Conservation (phyloP, 2,888 invertebrate genomes). For the Trileptium ribeirensis region DNA sequence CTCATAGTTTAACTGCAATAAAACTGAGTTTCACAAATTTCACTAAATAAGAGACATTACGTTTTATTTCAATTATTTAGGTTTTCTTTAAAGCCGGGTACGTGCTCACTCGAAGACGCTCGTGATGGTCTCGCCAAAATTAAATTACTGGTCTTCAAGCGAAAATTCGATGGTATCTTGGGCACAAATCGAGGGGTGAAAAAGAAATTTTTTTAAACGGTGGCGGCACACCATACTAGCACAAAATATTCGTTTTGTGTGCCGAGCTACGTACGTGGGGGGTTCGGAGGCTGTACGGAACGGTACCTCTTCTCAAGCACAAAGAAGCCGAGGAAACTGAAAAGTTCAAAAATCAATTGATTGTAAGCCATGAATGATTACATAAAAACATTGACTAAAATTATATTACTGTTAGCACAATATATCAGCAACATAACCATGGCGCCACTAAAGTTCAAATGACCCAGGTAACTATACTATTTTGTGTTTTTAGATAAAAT, state of each 20-base stretch:
- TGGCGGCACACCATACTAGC: conserved; percentile 95
- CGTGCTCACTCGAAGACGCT: conserved; percentile 99
- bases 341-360: conserved; percentile 56
- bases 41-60: not conserved
- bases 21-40: not conserved
- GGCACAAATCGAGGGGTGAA: conserved; percentile 5
- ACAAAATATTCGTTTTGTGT: conserved; percentile 97
- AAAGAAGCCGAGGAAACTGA: conserved; percentile 97
- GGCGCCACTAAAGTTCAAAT: too few relatives aligned
- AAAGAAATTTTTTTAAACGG: conserved; percentile 30
- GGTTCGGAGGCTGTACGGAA: conserved; percentile 99
- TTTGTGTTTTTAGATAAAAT: too few relatives aligned
- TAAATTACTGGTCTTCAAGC: conserved; percentile 17
- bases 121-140: conserved; percentile 81
- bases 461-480: too few relatives aligned
- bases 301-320: conserved; percentile 91
- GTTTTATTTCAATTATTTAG: conserved; percentile 50
- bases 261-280: conserved; percentile 96
- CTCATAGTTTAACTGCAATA: too few relatives aligned
- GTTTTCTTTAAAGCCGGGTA: conserved; percentile 99
- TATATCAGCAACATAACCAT: too few relatives aligned
- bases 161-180: conserved; percentile 10
- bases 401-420: too few relatives aligned
- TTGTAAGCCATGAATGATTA: too few relatives aligned
- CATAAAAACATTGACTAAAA: too few relatives aligned